Conservation (phyloP, 30 jellyfish, hydroid and myxozoan species). For the Aurelia aurita region DNA sequence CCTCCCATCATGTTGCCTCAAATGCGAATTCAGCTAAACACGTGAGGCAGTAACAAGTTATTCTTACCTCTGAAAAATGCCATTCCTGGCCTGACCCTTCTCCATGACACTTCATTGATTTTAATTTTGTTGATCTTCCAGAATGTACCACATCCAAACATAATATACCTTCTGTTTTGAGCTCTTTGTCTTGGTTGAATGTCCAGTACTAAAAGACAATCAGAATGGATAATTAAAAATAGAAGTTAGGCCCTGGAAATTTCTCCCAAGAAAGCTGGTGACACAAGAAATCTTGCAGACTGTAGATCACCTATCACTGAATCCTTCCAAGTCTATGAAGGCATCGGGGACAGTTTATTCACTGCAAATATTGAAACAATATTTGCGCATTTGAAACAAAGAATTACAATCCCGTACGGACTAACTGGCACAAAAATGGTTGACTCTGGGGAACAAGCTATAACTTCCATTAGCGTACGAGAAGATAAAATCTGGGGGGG, state of each 20-base stretch:
- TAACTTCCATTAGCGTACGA: too few species aligned
- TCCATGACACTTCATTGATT: conserved; percentile 89
- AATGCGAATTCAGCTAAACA: too few species aligned
- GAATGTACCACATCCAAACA: conserved; percentile 78
- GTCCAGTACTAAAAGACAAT: conserved; percentile 66
- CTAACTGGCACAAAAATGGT: too few species aligned
- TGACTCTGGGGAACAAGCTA: too few species aligned
- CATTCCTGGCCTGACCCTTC: conserved; percentile 90
- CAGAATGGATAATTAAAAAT: not conserved
- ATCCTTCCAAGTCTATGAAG: too few species aligned
- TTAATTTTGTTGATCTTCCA: conserved; percentile 26
- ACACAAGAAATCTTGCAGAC: not conserved
- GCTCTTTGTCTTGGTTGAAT: conserved; percentile 51
- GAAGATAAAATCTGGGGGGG: too few species aligned
- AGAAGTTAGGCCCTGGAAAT: not conserved
- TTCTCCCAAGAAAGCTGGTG: not conserved
- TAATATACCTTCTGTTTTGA: conserved; percentile 63
- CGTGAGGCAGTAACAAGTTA: too few species aligned
- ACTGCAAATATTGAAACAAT: too few species aligned
- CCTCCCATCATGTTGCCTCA: too few species aligned
- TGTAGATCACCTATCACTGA: not conserved
- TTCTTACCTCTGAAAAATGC: conserved; percentile 61
- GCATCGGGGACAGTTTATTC: too few species aligned
- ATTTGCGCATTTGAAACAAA: too few species aligned
- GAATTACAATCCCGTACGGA: too few species aligned